phyloP scores from a whole-genome alignment of 2,797 vertebrate genomes.

The Champsocephalus gunnari region DNA sequence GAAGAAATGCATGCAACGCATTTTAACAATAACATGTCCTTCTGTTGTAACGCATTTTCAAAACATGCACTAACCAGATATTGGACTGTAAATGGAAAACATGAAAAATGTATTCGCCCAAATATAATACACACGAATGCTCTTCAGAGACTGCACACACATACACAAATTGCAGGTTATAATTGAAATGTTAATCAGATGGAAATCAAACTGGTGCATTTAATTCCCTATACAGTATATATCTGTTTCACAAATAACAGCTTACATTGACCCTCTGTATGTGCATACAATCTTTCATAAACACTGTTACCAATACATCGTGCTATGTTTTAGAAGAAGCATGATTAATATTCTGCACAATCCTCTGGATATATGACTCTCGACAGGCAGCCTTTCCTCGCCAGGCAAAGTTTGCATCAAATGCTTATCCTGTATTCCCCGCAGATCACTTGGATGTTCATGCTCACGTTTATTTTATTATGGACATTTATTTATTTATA shows the following conservation, averaged over 20 bases:
- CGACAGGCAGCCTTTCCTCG: constrained; percentile 4
- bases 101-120: background rate
- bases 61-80: background rate
- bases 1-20: too few species aligned
- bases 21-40: too few species aligned
- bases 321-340: background rate
- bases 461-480: constrained; percentile 50
- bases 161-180: too few species aligned
- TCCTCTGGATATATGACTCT: constrained; percentile 9
- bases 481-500: constrained; percentile 41
- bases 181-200: too few species aligned
- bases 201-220: background rate
- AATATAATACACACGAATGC: background rate
- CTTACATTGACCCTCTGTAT: background rate
- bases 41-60: too few species aligned
- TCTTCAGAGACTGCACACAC: too few species aligned
- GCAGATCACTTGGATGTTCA: constrained; percentile 67
- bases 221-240: background rate
- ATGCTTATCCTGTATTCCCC: constrained; percentile 32
- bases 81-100: background rate
- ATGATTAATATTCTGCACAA: constrained; percentile 35
- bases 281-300: background rate
- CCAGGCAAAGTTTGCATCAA: constrained; percentile 37
- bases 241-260: constrained; percentile 4
- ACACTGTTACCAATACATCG: constrained; percentile 5